Evolutionary conservation across 2,888 invertebrate species (phyloP).

Genomic region (Lasioglossum oenotherae): DNA sequence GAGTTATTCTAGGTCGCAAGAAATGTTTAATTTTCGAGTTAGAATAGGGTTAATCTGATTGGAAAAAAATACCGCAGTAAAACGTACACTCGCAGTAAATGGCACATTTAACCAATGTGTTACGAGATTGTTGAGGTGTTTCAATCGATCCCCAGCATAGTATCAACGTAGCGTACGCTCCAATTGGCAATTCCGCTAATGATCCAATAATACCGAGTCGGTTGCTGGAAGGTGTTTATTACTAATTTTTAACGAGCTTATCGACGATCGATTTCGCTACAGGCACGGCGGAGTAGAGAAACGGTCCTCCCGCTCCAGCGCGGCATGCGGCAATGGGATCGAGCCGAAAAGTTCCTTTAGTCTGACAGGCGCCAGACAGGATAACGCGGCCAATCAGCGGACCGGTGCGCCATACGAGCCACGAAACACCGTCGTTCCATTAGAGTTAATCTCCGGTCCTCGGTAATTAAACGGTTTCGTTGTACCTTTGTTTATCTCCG

Average conservation of each 20-base stretch:
- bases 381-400: constrained; percentile 66
- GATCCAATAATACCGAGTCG: not conserved
- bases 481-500: constrained; percentile 79
- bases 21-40: too few relatives aligned
- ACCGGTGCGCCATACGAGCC: constrained; percentile 47
- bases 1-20: too few relatives aligned
- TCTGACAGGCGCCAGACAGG: constrained; percentile 64
- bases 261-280: constrained; percentile 18
- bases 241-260: not conserved
- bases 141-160: not conserved
- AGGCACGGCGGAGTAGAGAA: not conserved
- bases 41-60: too few relatives aligned
- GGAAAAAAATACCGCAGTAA: too few relatives aligned
- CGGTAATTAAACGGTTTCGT: constrained; percentile 82
- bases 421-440: constrained; percentile 80
- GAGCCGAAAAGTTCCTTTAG: constrained; percentile 50
- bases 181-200: not conserved
- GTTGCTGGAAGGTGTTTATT: not conserved
- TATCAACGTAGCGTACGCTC: not conserved
- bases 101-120: too few relatives aligned
- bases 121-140: not conserved
- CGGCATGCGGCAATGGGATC: constrained; percentile 27
- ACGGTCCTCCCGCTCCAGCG: not conserved
- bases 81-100: too few relatives aligned
- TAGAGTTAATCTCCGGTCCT: constrained; percentile 79